These are phyloP conservation scores for Lepeophtheirus salmonis DNA, from an alignment of 1,140 invertebrate species.

Conservation along the genomic window DNA sequence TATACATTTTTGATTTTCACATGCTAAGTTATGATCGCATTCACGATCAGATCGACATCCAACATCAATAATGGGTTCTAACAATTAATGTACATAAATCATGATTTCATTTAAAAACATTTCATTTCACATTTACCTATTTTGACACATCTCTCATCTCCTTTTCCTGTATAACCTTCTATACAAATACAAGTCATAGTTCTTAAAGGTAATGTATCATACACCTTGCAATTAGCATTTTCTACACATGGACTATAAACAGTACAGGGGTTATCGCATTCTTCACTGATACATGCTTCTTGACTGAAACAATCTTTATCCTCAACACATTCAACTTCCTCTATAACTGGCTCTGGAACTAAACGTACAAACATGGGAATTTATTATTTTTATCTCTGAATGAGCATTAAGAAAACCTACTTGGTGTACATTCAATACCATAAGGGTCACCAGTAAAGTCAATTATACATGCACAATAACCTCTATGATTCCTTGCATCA, in stretches of 20 bases:
- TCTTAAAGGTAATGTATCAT: conserved; percentile 53
- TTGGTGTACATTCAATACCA: conserved; percentile 47
- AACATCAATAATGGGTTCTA: conserved; percentile 28
- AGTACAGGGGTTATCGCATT: conserved; percentile 47
- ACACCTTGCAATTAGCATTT: conserved; percentile 41
- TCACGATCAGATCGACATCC: conserved; percentile 74
- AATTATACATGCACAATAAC: conserved; percentile 57
- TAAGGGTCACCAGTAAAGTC: conserved; percentile 65
- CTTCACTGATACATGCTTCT: conserved; percentile 42
- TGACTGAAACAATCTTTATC: conserved; percentile 57
- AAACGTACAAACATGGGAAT: background rate
- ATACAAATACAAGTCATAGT: conserved; percentile 75
- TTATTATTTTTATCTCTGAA: conserved; percentile 25
- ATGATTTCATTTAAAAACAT: background rate
- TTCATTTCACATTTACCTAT: background rate
- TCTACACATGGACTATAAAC: conserved; percentile 29
- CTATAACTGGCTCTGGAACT: conserved; percentile 23
- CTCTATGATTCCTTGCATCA: conserved; percentile 43
- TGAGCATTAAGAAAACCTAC: conserved; percentile 32
- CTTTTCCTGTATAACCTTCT: conserved; percentile 20
- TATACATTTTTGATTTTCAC: conserved; percentile 62
- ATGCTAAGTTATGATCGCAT: conserved; percentile 60
- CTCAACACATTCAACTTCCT: conserved; percentile 43
- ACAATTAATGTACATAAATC: no score
- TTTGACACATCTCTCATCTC: conserved; percentile 1